phyloP scores from a whole-genome alignment of 1,140 invertebrate genomes.

The Drosophila azteca region DNA sequence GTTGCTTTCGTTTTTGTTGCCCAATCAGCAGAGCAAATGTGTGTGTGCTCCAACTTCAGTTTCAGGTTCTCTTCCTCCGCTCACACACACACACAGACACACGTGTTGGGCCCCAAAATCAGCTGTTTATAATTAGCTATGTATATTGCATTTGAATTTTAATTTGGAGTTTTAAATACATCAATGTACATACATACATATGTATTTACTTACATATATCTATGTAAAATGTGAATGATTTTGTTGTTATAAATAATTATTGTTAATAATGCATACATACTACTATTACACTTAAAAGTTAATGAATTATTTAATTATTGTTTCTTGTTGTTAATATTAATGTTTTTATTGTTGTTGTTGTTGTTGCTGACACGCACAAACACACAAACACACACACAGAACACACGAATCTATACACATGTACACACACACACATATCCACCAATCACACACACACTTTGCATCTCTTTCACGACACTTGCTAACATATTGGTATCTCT shows the following conservation, averaged over 20 bases:
- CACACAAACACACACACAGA: slow-evolving; percentile 13
- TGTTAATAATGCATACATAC: slow-evolving; percentile 46
- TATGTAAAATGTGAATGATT: too few species aligned
- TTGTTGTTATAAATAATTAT: slow-evolving; percentile 1
- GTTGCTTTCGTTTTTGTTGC: slow-evolving; percentile 7
- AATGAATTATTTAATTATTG: slow-evolving; percentile 27
- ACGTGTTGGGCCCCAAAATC: slow-evolving; percentile 30
- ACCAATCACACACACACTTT: slow-evolving; percentile 22
- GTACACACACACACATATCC: slow-evolving; percentile 28
- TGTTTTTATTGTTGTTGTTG: slow-evolving; percentile 46
- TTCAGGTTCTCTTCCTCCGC: slow-evolving; percentile 3
- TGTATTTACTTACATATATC: background rate
- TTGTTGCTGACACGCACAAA: slow-evolving; percentile 63
- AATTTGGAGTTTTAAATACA: slow-evolving; percentile 23
- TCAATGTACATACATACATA: slow-evolving; percentile 14
- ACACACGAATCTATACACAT: slow-evolving; percentile 1
- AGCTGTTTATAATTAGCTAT: slow-evolving; percentile 52
- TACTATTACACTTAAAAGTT: slow-evolving; percentile 17
- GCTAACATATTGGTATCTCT: slow-evolving; percentile 34
- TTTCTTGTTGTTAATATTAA: slow-evolving; percentile 50
- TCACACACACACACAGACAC: slow-evolving; percentile 12
- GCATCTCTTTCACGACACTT: slow-evolving; percentile 21
- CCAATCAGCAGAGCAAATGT: slow-evolving; percentile 6
- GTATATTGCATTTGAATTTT: slow-evolving; percentile 22
- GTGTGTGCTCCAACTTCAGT: slow-evolving; percentile 4